Evolutionary conservation across 35 echinoderm and acorn worm genomes (phyloP), one percentile per base, ranked within the genome.

Genomic region (Apostichopus californicus): DNA sequence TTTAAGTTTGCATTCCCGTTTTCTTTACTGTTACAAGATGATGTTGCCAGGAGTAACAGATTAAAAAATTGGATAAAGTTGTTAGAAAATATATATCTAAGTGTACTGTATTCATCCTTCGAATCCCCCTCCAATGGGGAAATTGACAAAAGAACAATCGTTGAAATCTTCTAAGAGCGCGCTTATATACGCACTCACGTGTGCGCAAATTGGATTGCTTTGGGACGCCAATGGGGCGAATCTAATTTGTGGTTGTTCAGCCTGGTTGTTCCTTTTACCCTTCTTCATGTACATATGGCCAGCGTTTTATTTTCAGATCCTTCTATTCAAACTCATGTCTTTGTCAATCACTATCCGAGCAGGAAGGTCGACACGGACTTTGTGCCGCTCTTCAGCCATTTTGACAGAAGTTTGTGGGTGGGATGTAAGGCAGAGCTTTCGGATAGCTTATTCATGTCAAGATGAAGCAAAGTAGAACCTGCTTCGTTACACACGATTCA

Each of bases 151-250:
- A 83, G 80, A 83, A 83, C 80, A 83, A 83, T 34, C 80, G 34
- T 55, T 55, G n/a, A 53, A 83, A 53, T 12, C 80, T 55, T 83
- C 53, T 83, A 83, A 34, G 25, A 55, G 80, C 80, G 80, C 80
- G 55, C 55, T 55, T 55, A 54, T n/a, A 46, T 46, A 46, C 80
- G 80, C 80, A 56, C 80, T 83, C 80, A 83, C 80, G 25, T 56
- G 80, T 83, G 80, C 80, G 80, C 80, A 55, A 83, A 83, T 83
- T 83, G 80, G 80, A 83, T 83, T 83, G 46, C 25, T 83, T 83
- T 83, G 46, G 80, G 18, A 56, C 80, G 34, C 25, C 80, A 83
- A 83, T 83, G 80, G 80, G 80, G 80, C 80, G 80, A 83, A 15
- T 18, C 46, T 83, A 83, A 83, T 83, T 83, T 83, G 80, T 17